Conservation (phyloP, 2,797 vertebrate species). For the Chloroceryle amazona region DNA sequence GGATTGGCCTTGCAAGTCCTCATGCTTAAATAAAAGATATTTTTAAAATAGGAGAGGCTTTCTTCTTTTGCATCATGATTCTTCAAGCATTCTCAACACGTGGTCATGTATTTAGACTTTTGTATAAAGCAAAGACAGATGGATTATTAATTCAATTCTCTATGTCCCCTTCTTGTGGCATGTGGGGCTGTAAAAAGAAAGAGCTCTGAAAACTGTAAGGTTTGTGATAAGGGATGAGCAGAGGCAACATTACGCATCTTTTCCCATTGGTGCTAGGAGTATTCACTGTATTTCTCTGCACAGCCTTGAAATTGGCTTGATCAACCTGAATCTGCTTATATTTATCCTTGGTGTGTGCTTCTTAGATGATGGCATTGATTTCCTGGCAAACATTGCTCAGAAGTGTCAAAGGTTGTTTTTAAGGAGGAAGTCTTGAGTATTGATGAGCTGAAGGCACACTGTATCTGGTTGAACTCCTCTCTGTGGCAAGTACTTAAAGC, state of each 20-base stretch:
- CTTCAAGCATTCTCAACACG: background rate
- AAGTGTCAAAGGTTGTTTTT: background rate
- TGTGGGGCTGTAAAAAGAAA: background rate
- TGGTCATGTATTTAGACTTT: background rate
- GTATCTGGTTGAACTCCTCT: background rate
- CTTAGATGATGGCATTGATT: background rate
- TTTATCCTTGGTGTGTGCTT: background rate
- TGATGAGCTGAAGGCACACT: background rate
- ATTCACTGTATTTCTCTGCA: background rate
- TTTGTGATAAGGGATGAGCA: background rate
- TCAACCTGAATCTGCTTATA: background rate
- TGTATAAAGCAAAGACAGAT: background rate
- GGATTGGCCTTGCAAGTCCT: background rate
- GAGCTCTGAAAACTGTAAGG: background rate
- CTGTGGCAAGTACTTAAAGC: background rate
- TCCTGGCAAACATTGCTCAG: background rate
- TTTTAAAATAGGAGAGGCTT: constrained; percentile 3
- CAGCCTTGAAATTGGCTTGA: background rate
- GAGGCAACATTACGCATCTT: background rate
- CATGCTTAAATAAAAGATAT: background rate
- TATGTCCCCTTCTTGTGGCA: background rate
- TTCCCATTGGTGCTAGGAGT: background rate
- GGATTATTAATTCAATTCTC: background rate
- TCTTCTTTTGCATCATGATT: background rate
- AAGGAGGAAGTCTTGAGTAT: background rate